These are phyloP conservation scores for Sphenodon punctatus DNA, from an alignment of 2,797 vertebrate genomes.

Conservation along the genomic window DNA sequence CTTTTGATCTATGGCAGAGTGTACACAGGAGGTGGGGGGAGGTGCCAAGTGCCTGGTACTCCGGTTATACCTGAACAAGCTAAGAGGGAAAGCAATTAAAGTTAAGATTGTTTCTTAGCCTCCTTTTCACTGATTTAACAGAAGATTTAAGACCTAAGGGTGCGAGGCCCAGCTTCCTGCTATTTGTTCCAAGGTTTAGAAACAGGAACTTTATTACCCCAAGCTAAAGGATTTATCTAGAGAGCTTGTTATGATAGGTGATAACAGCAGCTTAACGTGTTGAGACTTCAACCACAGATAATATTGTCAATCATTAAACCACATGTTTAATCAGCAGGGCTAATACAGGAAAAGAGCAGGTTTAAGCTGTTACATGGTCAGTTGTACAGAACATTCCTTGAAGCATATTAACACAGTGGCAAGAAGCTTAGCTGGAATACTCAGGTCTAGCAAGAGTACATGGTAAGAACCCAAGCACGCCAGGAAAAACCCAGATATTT, in stretches of 20 bases:
- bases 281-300: no score
- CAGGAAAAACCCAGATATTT: background rate
- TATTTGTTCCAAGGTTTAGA: rapidly evolving
- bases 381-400: background rate
- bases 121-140: background rate
- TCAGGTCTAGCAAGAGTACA: no score
- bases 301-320: background rate
- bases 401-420: rapidly evolving
- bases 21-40: no score
- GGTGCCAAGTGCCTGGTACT: no score
- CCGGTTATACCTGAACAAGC: no score
- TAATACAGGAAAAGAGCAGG: background rate
- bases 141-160: background rate
- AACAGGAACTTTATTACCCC: background rate
- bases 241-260: background rate
- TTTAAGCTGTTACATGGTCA: background rate
- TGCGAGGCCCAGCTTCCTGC: background rate
- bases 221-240: background rate
- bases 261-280: background rate
- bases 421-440: no score
- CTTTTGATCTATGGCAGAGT: no score
- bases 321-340: background rate
- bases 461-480: rapidly evolving
- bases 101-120: no score
- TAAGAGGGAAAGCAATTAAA: no score